These are phyloP conservation scores for Pseudomugil gertrudae DNA, from an alignment of 2,797 vertebrate genomes.

Conservation along the genomic window DNA sequence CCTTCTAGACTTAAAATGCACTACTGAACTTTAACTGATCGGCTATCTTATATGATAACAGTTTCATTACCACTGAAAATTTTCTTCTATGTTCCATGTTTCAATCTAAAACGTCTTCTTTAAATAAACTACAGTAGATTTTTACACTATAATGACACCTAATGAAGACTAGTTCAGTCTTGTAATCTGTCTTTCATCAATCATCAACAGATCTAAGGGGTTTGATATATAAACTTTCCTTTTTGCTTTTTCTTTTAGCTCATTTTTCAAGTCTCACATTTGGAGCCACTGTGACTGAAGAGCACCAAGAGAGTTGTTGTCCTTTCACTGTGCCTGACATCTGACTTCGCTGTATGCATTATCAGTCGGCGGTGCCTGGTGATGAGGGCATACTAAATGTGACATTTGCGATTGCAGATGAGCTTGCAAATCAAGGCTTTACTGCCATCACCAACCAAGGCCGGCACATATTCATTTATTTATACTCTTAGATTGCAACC, in stretches of 20 bases:
- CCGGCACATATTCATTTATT: conserved; percentile 80
- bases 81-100: no score
- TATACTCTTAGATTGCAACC: conserved; percentile 79
- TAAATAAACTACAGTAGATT: no score
- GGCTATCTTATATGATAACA: no score
- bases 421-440: conserved; percentile 81
- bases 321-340: conserved; percentile 39
- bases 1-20: no score
- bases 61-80: no score
- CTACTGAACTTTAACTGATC: no score
- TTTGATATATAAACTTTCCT: background rate
- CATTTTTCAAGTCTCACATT: background rate
- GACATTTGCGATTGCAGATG: conserved; percentile 78
- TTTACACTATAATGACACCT: no score
- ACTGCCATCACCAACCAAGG: conserved; percentile 64
- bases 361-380: conserved; percentile 41
- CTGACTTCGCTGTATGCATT: conserved; percentile 52
- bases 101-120: no score
- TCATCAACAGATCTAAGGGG: no score
- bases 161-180: no score
- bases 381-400: conserved; percentile 68
- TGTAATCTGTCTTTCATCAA: no score
- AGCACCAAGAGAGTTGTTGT: conserved; percentile 30
- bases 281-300: conserved; percentile 24
- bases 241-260: background rate